phyloP scores from a whole-genome alignment of 2,113 vertebrate genomes.

The Riparia riparia region DNA sequence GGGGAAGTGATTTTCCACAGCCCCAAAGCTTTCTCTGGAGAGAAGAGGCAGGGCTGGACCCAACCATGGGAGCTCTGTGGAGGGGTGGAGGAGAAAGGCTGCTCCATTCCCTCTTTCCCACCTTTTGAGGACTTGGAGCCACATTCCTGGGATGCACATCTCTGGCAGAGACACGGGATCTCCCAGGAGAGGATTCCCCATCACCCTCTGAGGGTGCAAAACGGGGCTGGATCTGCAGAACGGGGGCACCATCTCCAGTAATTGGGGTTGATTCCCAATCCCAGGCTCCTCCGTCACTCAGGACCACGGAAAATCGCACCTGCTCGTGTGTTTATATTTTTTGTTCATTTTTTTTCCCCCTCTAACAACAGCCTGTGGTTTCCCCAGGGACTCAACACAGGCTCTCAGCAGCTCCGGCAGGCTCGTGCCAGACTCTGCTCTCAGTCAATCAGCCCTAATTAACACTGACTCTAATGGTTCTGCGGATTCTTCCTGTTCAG shows the following conservation, averaged over 20 bases:
- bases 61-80: rapidly evolving
- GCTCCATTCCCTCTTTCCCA: not conserved
- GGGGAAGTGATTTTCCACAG: slow-evolving; percentile 18
- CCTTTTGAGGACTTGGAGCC: not conserved
- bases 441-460: slow-evolving; percentile 32
- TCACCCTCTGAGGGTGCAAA: not conserved
- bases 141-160: not conserved
- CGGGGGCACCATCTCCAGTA: rapidly evolving
- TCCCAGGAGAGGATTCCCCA: not conserved
- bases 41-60: not conserved
- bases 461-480: not conserved
- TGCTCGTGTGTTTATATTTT: not conserved
- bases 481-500: slow-evolving; percentile 10
- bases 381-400: not conserved
- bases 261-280: rapidly evolving
- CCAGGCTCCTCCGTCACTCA: not conserved
- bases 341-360: not conserved
- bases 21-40: not conserved
- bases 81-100: not conserved
- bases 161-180: not conserved
- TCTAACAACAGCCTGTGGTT: not conserved
- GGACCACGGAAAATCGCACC: not conserved
- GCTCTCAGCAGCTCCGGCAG: not conserved
- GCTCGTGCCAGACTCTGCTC: not conserved
- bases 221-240: rapidly evolving